phyloP scores from a whole-genome alignment of 1,140 invertebrate genomes.

The Daktulosphaira vitifoliae region DNA sequence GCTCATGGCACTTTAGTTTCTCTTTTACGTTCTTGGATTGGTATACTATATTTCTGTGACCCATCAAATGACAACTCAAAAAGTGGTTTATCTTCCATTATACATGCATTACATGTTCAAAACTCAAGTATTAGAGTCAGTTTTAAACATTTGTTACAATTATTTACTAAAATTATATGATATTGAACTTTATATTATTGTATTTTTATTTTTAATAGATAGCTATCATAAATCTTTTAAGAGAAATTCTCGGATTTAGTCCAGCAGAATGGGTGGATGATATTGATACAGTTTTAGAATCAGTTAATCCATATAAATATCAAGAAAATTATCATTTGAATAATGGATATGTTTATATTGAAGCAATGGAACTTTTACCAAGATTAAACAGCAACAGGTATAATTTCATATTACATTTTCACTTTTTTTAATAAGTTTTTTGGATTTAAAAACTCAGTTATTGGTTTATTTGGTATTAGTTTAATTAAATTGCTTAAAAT shows the following conservation, averaged over 20 bases:
- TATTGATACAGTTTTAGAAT: conserved; percentile 72
- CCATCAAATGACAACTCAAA: conserved; percentile 43
- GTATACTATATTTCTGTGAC: conserved; percentile 74
- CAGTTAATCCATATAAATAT: conserved; percentile 67
- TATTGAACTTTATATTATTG: not conserved
- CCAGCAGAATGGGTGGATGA: conserved; percentile 87
- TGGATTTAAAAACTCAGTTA: too few species aligned
- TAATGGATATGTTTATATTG: conserved; percentile 85
- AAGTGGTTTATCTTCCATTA: conserved; percentile 25
- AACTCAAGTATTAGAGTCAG: conserved; percentile 15
- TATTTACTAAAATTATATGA: not conserved
- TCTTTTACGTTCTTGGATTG: conserved; percentile 80
- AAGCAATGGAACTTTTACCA: conserved; percentile 73
- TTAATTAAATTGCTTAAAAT: not conserved
- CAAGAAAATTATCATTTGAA: conserved; percentile 76
- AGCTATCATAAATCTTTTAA: conserved; percentile 51
- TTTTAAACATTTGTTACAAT: not conserved
- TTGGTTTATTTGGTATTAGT: too few species aligned
- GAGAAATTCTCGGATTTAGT: conserved; percentile 46
- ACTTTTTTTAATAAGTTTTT: conserved; percentile 7
- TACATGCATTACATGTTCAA: conserved; percentile 18
- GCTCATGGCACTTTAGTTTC: conserved; percentile 45
- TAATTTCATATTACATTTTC: too few species aligned
- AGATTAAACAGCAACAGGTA: conserved; percentile 61
- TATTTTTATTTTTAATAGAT: conserved; percentile 51